Evolutionary conservation across 2,888 invertebrate genomes (phyloP), one percentile per base, ranked within the genome.

Genomic region (Thera britannica): DNA sequence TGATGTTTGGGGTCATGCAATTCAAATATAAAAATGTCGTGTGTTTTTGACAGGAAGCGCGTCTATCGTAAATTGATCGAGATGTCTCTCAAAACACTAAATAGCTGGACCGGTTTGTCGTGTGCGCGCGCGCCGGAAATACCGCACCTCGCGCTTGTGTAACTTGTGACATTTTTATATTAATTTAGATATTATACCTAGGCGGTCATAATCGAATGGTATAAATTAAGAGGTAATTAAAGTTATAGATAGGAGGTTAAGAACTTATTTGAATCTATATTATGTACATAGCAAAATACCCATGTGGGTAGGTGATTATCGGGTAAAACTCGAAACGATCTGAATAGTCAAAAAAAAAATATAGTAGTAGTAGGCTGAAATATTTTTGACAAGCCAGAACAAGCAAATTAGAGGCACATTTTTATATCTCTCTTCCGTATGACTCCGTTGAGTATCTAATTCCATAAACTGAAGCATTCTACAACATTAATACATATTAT

Each of bases 81-180:
- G 82, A 80, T 83, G 83, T 79, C 79, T 85, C 81, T 85, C 82
- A 78, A 83, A 83, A 87, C 84, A 84, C 83, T 83, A 82, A 87
- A 84, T 82, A 83, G 80, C 78, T 72, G 74, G 81, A 90, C 92
- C 88, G 90, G 92, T 91, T 90, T 88, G 89, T 91, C 92, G 88
- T 91, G 91, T 90, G 90, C 90, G 68, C 62, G 67, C 65, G 62
- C 66, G 67, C 80, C 83, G 83, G 83, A 83, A 83, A 83, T 82
- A 76, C 81, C 81, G 70, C 80, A 77, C 84, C 81, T 78, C 77
- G 73, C 75, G 78, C 76, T 79, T 77, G 77, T 78, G 78, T 78
- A 81, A 78, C 81, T 78, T 73, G 79, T 74, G 77, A 82, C 78
- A 77, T 79, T 79, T 72, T 77, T 76, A 80, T 76, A 79, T 77